These are phyloP conservation scores for Aphaenogaster ashmeadi DNA, from an alignment of 1,140 invertebrate genomes.

Conservation along the genomic window DNA sequence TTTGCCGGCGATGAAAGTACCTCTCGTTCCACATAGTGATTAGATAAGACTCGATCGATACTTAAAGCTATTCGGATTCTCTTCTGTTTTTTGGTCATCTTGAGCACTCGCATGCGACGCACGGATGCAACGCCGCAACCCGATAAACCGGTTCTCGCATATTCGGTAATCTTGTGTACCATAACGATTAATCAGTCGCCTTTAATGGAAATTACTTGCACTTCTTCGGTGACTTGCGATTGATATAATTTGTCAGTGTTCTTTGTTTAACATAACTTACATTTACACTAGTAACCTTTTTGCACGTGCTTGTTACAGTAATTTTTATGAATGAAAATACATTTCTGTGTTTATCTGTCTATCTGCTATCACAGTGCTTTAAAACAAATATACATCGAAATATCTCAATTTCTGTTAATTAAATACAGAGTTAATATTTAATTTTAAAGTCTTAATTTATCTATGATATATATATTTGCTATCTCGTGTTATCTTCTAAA, in stretches of 20 bases:
- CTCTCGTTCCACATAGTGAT: slow-evolving; percentile 42
- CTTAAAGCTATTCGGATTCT: slow-evolving; percentile 26
- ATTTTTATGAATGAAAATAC: neutral
- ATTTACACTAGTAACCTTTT: neutral
- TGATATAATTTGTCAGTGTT: slow-evolving; percentile 25
- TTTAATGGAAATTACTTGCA: slow-evolving; percentile 33
- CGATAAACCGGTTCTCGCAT: slow-evolving; percentile 22
- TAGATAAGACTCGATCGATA: slow-evolving; percentile 52
- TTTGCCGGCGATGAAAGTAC: slow-evolving; percentile 37
- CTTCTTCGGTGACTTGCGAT: neutral
- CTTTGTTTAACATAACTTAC: neutral
- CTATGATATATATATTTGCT: neutral
- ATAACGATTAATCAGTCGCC: slow-evolving; percentile 9
- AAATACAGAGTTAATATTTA: neutral
- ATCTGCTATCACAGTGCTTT: neutral
- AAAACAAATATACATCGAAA: neutral
- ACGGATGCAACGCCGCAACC: neutral
- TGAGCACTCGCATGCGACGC: neutral
- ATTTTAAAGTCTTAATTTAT: neutral
- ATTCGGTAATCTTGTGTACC: slow-evolving; percentile 33
- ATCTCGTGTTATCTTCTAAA: neutral
- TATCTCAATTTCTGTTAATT: neutral
- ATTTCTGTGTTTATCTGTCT: neutral
- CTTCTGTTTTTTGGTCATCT: slow-evolving; percentile 2
- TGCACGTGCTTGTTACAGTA: neutral